phyloP scores from a whole-genome alignment of 2,888 invertebrate species.

The Protonemura montana region DNA sequence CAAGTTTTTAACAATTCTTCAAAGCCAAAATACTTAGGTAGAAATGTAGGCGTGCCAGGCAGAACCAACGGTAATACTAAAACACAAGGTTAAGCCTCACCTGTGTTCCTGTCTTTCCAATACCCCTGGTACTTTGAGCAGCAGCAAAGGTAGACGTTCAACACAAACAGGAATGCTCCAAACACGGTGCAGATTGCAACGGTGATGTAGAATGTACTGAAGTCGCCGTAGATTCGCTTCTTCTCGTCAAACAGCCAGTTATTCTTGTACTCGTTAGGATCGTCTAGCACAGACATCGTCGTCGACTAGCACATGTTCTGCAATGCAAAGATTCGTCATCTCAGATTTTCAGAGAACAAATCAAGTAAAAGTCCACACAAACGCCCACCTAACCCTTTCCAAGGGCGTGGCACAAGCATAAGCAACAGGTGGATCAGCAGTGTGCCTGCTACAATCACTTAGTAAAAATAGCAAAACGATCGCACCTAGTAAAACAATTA shows the following conservation, averaged over 20 bases:
- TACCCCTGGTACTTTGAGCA: slow-evolving; percentile 81
- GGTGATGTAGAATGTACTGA: slow-evolving; percentile 84
- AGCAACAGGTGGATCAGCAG: background rate
- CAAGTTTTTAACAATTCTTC: too few relatives aligned
- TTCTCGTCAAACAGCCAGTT: slow-evolving; percentile 38
- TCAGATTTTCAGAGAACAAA: background rate
- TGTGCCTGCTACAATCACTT: background rate
- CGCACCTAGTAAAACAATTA: background rate
- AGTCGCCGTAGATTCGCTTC: slow-evolving; percentile 70
- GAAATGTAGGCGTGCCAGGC: background rate
- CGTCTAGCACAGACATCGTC: slow-evolving; percentile 42
- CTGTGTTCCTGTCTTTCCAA: slow-evolving; percentile 84
- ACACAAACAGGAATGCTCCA: slow-evolving; percentile 71
- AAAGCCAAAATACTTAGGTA: too few relatives aligned
- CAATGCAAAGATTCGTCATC: background rate
- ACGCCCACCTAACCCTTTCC: background rate
- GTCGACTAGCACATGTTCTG: slow-evolving; percentile 19
- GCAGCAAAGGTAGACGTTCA: slow-evolving; percentile 82
- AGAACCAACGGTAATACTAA: too few relatives aligned
- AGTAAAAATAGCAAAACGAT: background rate
- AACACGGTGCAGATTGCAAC: slow-evolving; percentile 80
- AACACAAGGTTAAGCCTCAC: too few relatives aligned
- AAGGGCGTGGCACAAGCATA: background rate
- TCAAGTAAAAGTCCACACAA: background rate
- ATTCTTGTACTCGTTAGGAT: slow-evolving; percentile 40